Evolutionary conservation across 2,113 vertebrate genomes (phyloP).

Genomic region (Vanacampus margaritifer): DNA sequence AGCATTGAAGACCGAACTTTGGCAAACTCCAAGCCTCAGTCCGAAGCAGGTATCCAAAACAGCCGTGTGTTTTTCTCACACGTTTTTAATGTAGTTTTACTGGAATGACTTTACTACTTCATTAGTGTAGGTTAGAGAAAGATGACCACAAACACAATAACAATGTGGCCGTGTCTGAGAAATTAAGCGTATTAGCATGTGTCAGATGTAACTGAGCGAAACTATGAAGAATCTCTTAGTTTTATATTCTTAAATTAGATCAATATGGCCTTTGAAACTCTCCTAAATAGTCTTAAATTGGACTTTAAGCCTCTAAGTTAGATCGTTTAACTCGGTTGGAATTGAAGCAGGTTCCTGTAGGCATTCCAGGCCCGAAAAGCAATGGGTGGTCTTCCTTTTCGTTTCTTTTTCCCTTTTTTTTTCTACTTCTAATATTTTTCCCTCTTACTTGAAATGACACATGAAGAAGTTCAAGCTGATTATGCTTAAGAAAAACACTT

Average conservation of each 20-base stretch:
- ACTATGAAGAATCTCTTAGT: neutral
- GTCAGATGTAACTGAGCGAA: neutral
- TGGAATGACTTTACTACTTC: too few relatives aligned
- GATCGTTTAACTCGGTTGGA: slow-evolving; percentile 1
- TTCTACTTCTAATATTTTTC: neutral
- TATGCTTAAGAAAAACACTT: neutral
- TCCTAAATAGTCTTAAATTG: neutral
- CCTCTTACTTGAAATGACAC: slow-evolving; percentile 5
- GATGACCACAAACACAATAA: neutral
- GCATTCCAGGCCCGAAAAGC: slow-evolving; percentile 10
- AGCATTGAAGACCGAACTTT: too few relatives aligned
- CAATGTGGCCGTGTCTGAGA: neutral
- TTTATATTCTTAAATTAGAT: neutral
- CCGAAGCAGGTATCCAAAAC: too few relatives aligned
- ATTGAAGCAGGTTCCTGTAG: slow-evolving; percentile 13
- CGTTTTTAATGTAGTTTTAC: too few relatives aligned
- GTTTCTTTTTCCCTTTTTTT: neutral
- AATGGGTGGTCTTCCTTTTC: neutral
- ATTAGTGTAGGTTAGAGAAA: too few relatives aligned
- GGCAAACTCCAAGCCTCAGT: too few relatives aligned
- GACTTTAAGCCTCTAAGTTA: neutral
- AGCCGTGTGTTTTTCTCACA: too few relatives aligned
- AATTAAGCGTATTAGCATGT: neutral
- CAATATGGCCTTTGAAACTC: neutral
- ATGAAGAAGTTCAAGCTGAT: slow-evolving; percentile 6